phyloP scores from a whole-genome alignment of 2,888 invertebrate species.

The Spilarctia lutea region DNA sequence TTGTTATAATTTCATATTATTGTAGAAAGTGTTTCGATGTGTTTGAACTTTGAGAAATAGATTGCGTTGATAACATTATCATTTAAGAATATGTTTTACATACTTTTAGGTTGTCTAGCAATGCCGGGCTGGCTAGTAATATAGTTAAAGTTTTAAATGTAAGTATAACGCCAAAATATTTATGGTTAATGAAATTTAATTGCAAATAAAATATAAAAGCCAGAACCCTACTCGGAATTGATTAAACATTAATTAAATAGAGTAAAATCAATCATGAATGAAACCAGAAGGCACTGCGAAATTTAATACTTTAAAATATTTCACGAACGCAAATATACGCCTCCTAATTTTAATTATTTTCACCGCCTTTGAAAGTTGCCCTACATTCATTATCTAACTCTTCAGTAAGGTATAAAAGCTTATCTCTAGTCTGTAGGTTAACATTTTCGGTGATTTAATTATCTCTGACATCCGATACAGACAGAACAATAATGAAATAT shows the following conservation, averaged over 20 bases:
- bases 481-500: conserved; percentile 11
- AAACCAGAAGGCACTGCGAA: background rate
- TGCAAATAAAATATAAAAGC: background rate
- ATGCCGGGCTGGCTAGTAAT: too few species aligned
- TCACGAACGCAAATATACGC: conserved; percentile 16
- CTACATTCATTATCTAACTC: conserved; percentile 18
- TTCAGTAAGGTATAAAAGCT: conserved; percentile 28
- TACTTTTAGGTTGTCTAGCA: too few species aligned
- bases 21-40: too few species aligned
- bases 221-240: background rate
- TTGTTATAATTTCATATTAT: too few species aligned
- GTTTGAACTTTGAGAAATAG: too few species aligned
- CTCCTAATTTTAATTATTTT: conserved; percentile 17
- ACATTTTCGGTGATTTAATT: conserved; percentile 19
- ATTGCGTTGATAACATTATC: background rate
- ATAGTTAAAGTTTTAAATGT: too few species aligned
- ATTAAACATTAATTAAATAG: background rate
- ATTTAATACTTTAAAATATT: conserved; percentile 9
- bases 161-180: background rate
- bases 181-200: background rate
- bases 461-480: conserved; percentile 18
- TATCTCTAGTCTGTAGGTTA: conserved; percentile 22
- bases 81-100: background rate
- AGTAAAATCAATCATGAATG: conserved; percentile 5
- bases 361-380: conserved; percentile 6